phyloP scores from a whole-genome alignment of 2,888 invertebrate genomes.

The Drosophila bunnanda region DNA sequence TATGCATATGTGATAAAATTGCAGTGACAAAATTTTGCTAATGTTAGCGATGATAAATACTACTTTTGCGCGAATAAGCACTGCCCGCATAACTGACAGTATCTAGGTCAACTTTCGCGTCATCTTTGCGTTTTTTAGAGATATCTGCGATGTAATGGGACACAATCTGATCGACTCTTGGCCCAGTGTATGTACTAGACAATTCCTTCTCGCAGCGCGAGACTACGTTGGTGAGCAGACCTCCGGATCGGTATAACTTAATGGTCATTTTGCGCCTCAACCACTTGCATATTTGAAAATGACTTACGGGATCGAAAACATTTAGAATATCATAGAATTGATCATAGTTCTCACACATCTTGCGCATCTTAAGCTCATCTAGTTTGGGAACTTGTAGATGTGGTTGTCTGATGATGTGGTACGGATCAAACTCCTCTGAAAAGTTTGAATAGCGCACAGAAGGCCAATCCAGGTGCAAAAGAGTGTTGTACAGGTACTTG shows the following conservation, averaged over 20 bases:
- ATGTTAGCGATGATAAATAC: background rate
- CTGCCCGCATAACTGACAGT: background rate
- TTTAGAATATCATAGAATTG: conserved; percentile 68
- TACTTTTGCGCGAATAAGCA: too few species aligned
- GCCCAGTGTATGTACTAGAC: conserved; percentile 19
- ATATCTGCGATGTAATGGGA: background rate
- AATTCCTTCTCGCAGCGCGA: conserved; percentile 58
- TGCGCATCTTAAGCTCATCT: conserved; percentile 55
- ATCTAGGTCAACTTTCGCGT: background rate
- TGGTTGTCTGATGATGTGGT: conserved; percentile 76
- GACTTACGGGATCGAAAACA: conserved; percentile 51
- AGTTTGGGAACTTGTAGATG: conserved; percentile 68
- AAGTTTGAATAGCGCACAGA: conserved; percentile 72
- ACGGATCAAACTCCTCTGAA: conserved; percentile 79
- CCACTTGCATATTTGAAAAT: conserved; percentile 69
- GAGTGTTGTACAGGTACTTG: conserved; percentile 80
- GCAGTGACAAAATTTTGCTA: background rate
- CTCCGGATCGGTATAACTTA: conserved; percentile 61
- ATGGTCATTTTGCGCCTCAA: conserved; percentile 60
- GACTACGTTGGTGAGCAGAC: conserved; percentile 58
- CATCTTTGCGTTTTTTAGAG: conserved; percentile 25
- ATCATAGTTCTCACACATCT: conserved; percentile 56
- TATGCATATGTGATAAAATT: background rate
- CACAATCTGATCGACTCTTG: conserved; percentile 54
- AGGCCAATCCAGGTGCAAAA: conserved; percentile 76